Conservation (phyloP, 30 jellyfish, hydroid and myxozoan genomes). For the Aurelia sp. region DNA sequence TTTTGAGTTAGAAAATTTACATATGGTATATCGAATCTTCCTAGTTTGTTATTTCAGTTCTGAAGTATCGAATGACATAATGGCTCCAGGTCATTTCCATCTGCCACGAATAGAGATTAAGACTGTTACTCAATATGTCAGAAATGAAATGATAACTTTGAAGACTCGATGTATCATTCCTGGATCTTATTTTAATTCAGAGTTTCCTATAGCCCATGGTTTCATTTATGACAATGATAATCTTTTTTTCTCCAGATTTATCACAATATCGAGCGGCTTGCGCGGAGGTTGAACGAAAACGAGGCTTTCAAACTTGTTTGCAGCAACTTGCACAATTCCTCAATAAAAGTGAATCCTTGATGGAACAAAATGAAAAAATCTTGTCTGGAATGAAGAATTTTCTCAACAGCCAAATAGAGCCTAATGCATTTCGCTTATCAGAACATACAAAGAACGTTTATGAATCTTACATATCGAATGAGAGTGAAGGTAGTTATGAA, state of each 20-base stretch:
- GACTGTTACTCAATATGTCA: no score
- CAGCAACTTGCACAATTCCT: constrained; percentile 41
- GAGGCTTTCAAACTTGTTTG: constrained; percentile 65
- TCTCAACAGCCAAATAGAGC: not conserved
- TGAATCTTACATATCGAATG: not conserved
- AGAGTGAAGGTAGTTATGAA: not conserved
- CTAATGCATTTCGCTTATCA: not conserved
- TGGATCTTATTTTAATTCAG: no score
- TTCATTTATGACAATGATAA: no score
- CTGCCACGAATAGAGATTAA: no score
- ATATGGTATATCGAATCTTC: no score
- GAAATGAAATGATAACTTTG: no score
- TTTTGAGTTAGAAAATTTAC: no score
- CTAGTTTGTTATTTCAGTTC: no score
- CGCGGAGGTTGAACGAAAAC: constrained; percentile 53
- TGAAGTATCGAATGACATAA: no score
- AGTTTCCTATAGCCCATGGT: no score
- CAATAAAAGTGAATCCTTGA: constrained; percentile 22
- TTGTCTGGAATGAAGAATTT: not conserved
- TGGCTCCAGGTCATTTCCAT: no score
- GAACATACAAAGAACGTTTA: not conserved
- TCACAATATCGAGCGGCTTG: not conserved
- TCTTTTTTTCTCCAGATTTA: not conserved
- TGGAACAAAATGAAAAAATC: constrained; percentile 4
- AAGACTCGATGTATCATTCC: no score